Conservation (phyloP, 1,140 invertebrate genomes). For the Campoletis sonorensis region DNA sequence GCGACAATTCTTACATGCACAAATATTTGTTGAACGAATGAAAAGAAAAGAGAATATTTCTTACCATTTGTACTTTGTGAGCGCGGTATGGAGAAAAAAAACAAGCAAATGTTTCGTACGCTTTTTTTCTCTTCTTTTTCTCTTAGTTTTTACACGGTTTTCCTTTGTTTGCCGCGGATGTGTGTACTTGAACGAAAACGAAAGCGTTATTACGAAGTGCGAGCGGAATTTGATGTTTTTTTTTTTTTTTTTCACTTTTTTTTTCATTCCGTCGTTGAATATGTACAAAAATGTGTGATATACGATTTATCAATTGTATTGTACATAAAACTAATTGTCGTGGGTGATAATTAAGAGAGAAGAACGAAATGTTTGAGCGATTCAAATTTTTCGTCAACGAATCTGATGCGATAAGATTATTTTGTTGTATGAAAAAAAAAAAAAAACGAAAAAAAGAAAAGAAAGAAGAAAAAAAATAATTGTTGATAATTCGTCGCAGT, state of each 20-base stretch:
- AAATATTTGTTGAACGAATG: constrained; percentile 26
- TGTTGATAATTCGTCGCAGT: constrained; percentile 63
- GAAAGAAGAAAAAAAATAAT: constrained; percentile 55
- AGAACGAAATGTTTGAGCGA: background rate
- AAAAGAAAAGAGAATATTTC: constrained; percentile 46
- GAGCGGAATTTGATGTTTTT: constrained; percentile 30
- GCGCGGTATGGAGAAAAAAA: constrained; percentile 47
- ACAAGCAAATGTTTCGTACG: constrained; percentile 33
- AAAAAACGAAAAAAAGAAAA: constrained; percentile 47
- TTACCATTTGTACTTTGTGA: constrained; percentile 67
- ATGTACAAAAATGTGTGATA: constrained; percentile 73
- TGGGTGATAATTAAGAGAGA: constrained; percentile 53
- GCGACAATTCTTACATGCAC: constrained; percentile 4
- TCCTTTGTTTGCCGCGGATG: constrained; percentile 20
- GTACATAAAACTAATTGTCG: constrained; percentile 55
- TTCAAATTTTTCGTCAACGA: constrained; percentile 37
- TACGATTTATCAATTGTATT: constrained; percentile 57
- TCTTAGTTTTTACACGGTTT: constrained; percentile 40
- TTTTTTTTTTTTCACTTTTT: too few species aligned
- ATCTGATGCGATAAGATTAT: constrained; percentile 63
- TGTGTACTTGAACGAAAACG: background rate
- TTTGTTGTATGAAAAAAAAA: constrained; percentile 69
- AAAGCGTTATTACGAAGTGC: constrained; percentile 24
- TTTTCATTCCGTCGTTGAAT: constrained; percentile 49
- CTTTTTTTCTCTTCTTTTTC: constrained; percentile 40